Conservation (phyloP, 1,140 invertebrate species). For the Lepidotrigona ventralis region DNA sequence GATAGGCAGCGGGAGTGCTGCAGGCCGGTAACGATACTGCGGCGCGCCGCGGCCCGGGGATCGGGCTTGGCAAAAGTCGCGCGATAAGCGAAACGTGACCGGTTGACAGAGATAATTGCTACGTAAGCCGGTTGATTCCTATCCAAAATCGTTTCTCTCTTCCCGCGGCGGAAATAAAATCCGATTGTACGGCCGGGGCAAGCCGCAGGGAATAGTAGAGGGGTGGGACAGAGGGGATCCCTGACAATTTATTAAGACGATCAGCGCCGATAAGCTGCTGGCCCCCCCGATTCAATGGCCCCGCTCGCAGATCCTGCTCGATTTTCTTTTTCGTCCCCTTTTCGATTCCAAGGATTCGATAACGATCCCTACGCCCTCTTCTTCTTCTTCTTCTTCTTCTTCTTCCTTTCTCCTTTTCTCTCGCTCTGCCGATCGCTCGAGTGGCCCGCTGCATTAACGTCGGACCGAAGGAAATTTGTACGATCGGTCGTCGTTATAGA, state of each 20-base stretch:
- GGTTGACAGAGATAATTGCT: slow-evolving; percentile 51
- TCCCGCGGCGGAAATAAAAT: slow-evolving; percentile 39
- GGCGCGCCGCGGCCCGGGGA: background rate
- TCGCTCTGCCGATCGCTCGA: background rate
- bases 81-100: slow-evolving; percentile 51
- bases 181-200: slow-evolving; percentile 16
- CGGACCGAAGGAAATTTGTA: slow-evolving; percentile 59
- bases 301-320: slow-evolving; percentile 31
- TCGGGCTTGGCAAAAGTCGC: slow-evolving; percentile 24
- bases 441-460: slow-evolving; percentile 25
- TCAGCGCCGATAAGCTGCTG: slow-evolving; percentile 55
- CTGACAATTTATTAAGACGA: slow-evolving; percentile 70
- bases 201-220: slow-evolving; percentile 36
- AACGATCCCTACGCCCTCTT: slow-evolving; percentile 31
- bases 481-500: slow-evolving; percentile 63
- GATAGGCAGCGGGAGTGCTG: background rate
- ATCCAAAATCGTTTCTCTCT: slow-evolving; percentile 53
- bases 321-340: slow-evolving; percentile 46
- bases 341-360: slow-evolving; percentile 56
- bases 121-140: slow-evolving; percentile 48
- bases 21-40: slow-evolving; percentile 25
- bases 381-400: background rate
- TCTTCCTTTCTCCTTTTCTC: background rate
- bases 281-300: slow-evolving; percentile 53
- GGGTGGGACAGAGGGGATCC: background rate